A percentile compares a stretch with the other conserved stretches of the same genome.
These are phyloP conservation scores for Chaunax sp. DNA, from an alignment of 2,797 vertebrate species.

Conservation along the genomic window DNA sequence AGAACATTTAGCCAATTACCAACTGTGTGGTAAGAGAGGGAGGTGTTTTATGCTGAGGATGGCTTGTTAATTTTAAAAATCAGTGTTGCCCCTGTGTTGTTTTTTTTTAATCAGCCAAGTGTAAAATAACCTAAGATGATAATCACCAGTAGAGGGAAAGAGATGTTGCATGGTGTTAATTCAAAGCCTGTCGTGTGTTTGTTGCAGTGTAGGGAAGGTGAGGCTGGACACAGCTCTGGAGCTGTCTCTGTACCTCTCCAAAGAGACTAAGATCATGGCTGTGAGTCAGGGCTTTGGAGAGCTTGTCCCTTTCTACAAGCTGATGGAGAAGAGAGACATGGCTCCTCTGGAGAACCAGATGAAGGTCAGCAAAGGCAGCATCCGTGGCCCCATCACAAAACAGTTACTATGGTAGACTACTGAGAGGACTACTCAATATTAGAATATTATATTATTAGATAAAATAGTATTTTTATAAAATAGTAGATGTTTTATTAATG, in stretches of 20 bases:
- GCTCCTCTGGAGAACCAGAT: constrained; percentile 84
- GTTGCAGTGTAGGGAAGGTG: constrained; percentile 84
- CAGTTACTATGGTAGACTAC: background rate
- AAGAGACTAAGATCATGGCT: constrained; percentile 88
- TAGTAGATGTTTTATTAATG: too few relatives aligned
- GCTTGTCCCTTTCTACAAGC: constrained; percentile 90
- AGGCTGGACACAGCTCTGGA: constrained; percentile 90
- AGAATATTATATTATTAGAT: too few relatives aligned
- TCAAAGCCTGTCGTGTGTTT: background rate
- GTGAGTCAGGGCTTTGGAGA: constrained; percentile 89
- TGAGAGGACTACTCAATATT: too few relatives aligned
- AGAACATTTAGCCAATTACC: background rate
- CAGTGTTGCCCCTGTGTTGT: background rate
- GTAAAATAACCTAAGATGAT: background rate
- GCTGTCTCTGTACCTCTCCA: constrained; percentile 89
- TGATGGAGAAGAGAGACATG: constrained; percentile 92
- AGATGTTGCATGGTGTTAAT: background rate
- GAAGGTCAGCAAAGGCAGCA: constrained; percentile 77
- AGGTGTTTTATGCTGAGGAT: too few relatives aligned
- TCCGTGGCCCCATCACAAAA: background rate
- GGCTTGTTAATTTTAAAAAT: background rate
- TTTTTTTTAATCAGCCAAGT: background rate
- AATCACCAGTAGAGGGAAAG: too few relatives aligned
- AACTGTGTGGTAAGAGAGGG: background rate
- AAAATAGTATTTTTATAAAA: too few relatives aligned